Base-by-base conservation (phyloP, 2,888 invertebrate species). In the Drosophila dives region DNA sequence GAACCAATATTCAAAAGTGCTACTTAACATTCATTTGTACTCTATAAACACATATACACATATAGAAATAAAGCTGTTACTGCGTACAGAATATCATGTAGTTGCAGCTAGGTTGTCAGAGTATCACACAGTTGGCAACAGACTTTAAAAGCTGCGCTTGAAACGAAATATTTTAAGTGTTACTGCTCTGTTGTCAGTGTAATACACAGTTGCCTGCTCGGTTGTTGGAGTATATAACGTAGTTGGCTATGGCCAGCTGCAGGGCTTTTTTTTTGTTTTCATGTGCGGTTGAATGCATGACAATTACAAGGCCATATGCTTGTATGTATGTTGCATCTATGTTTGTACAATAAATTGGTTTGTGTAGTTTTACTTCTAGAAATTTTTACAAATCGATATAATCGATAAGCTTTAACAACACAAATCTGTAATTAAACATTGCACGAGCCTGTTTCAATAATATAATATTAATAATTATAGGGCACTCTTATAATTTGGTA, bases 1-100 rank as follows among this genome's bases (percentile, higher is more conserved):
- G 76, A 75, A 65, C 59, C 58, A 61, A 59, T 62, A 53, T 63
- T 63, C 50, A 26, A 64, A 64, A 8, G 26, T 26, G n/a, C n/a
- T 55, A 36, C 34, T 29, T 32, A 33, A 20, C 17, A 62, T 33
- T 20, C 45, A 33, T 36, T 1, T 48, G 20, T 34, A 20, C 45
- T 45, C 20, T 45, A 38, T 38, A 3, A 12, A 38, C 36, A 36
- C 2, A 40, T 26, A 32, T 7, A 32, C n/a, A 38, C 15, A 53
- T 4, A 49, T 17, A 17, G 15, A 29, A 3, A 26, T 26, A 26
- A 26, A 40, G 12, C 20, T 45, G 12, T 20, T 11, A 20, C 20
- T 7, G 45, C 45, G 12, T 7, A 12, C 12, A 20, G 45, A 45
- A 20, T 20, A 20, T 20, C 20, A 20, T 7, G 12, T 20, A n/a